Percentiles rank a stretch among this genome's conserved stretches.
These are phyloP conservation scores for Tethya wilhelma DNA, from an alignment of 37 sponge, comb jelly and placozoan genomes.

Conservation along the genomic window DNA sequence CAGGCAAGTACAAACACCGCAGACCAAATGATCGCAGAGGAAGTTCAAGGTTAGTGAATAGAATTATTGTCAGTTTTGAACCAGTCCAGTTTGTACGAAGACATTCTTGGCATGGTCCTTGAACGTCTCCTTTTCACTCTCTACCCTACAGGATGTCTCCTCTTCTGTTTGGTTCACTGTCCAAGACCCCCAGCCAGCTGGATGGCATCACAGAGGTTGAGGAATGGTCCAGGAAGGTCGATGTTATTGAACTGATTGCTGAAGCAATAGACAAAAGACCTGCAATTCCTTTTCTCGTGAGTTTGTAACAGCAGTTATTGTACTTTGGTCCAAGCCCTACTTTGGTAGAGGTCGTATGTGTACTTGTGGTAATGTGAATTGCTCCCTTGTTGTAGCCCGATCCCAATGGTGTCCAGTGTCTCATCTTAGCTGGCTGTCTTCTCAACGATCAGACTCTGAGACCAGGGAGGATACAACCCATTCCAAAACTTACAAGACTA, in stretches of 20 bases:
- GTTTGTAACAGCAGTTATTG: too few relatives aligned
- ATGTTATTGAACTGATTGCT: slow-evolving; percentile 6
- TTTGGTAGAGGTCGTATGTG: too few relatives aligned
- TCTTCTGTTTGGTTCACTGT: too few relatives aligned
- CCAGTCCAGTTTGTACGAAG: neutral
- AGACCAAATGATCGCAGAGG: slow-evolving; percentile 5
- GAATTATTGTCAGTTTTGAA: neutral
- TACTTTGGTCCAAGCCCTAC: too few relatives aligned
- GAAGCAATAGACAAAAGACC: slow-evolving; percentile 56
- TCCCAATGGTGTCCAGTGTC: slow-evolving; percentile 57
- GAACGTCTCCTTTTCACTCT: too few relatives aligned
- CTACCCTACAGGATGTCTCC: too few relatives aligned
- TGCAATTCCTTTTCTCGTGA: slow-evolving; percentile 47
- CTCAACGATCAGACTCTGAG: slow-evolving; percentile 12
- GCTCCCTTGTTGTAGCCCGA: slow-evolving; percentile 36
- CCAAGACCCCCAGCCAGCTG: too few relatives aligned
- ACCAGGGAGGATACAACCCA: slow-evolving; percentile 42
- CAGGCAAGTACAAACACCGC: neutral
- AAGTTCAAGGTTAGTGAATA: slow-evolving; percentile 1
- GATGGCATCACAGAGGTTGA: neutral
- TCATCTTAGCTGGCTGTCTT: slow-evolving; percentile 65
- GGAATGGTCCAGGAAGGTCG: neutral
- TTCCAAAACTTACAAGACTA: slow-evolving; percentile 50
- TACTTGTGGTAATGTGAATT: neutral
- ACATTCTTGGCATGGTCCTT: neutral